Conservation (phyloP, 2,888 invertebrate genomes). For the Dyspetes luteomarginatus region DNA sequence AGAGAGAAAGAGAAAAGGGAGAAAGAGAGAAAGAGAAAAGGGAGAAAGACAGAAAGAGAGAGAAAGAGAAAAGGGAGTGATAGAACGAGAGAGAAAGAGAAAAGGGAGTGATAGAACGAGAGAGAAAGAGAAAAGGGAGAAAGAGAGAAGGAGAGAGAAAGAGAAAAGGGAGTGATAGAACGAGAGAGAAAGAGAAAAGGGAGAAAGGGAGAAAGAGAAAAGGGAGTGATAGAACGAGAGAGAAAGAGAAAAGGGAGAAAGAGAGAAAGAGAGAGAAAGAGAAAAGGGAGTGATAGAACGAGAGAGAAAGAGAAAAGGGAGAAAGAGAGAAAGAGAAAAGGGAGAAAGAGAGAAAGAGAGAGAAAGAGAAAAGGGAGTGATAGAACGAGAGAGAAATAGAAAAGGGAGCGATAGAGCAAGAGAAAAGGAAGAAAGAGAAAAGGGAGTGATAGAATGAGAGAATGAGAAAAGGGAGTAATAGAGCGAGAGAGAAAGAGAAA, state of each 20-base stretch:
- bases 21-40: background rate
- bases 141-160: background rate
- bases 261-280: background rate
- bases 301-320: background rate
- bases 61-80: background rate
- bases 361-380: background rate
- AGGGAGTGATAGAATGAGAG: constrained; percentile 13
- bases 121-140: background rate
- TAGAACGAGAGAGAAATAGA: background rate
- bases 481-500: background rate
- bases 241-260: background rate
- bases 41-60: constrained; percentile 8
- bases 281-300: constrained; percentile 8
- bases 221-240: background rate
- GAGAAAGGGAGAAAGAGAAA: background rate
- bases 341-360: background rate
- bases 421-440: background rate
- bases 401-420: constrained; percentile 8
- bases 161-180: constrained; percentile 3
- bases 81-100: background rate
- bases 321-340: background rate
- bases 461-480: constrained; percentile 14
- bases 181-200: background rate
- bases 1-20: background rate
- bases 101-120: background rate